These are phyloP conservation scores for Athene noctua DNA, from an alignment of 2,113 vertebrate species.

Conservation along the genomic window DNA sequence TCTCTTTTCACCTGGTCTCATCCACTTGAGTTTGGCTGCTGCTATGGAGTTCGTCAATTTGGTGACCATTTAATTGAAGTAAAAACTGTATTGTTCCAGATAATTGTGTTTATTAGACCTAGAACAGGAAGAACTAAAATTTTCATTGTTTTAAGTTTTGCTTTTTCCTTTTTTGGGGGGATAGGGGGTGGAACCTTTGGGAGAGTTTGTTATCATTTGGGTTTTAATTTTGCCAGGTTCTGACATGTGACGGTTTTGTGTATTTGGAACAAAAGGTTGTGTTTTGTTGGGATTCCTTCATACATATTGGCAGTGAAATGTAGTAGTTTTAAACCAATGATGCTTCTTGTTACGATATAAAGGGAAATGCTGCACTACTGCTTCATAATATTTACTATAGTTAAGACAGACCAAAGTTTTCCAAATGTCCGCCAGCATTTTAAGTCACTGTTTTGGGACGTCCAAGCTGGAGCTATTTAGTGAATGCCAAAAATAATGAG, in stretches of 20 bases:
- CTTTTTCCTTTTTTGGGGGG: neutral
- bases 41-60: neutral
- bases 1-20: neutral
- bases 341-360: slow-evolving; percentile 5
- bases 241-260: neutral
- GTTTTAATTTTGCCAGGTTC: slow-evolving; percentile 3
- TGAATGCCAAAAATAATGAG: slow-evolving; percentile 44
- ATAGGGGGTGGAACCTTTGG: neutral
- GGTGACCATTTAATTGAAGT: neutral
- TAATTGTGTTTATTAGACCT: neutral
- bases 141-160: neutral
- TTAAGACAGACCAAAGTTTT: slow-evolving; percentile 31
- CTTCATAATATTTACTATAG: slow-evolving; percentile 34
- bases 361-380: slow-evolving; percentile 4
- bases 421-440: slow-evolving; percentile 2
- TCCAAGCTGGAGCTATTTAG: neutral
- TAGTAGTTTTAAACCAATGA: slow-evolving; percentile 2
- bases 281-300: neutral
- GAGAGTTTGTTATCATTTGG: neutral
- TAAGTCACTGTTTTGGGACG: slow-evolving; percentile 3
- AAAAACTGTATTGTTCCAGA: neutral
- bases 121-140: neutral
- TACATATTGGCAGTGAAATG: neutral
- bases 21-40: neutral
- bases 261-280: slow-evolving; percentile 19